phyloP scores from a whole-genome alignment of 2,797 vertebrate genomes.

The Pseudomugil gertrudae region DNA sequence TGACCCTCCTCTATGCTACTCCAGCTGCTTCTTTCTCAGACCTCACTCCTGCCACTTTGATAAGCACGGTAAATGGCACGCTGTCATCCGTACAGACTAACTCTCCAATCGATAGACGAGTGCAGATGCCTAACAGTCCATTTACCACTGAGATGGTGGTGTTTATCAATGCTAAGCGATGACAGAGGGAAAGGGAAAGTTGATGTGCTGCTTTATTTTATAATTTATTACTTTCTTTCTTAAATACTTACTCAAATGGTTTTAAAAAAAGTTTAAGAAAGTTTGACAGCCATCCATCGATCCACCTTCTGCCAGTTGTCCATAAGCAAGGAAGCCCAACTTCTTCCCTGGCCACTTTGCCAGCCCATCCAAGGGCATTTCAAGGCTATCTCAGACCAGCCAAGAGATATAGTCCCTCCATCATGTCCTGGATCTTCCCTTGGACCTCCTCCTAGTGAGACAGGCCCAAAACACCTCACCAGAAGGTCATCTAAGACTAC shows the following conservation, averaged over 20 bases:
- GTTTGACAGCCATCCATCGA: too few relatives aligned
- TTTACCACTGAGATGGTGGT: constrained; percentile 56
- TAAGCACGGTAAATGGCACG: constrained; percentile 60
- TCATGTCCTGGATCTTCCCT: too few relatives aligned
- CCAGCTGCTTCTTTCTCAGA: constrained; percentile 35
- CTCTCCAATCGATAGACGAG: constrained; percentile 69
- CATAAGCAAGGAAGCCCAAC: too few relatives aligned
- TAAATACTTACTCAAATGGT: constrained; percentile 2
- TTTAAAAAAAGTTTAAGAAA: too few relatives aligned
- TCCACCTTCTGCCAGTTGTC: too few relatives aligned
- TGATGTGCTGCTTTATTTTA: background rate
- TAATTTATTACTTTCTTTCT: background rate
- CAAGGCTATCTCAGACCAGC: too few relatives aligned
- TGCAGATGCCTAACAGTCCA: constrained; percentile 65
- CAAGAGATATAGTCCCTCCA: too few relatives aligned
- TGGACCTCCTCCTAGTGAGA: too few relatives aligned
- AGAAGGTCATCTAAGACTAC: too few relatives aligned
- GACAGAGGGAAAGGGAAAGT: constrained; percentile 16
- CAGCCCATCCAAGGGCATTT: too few relatives aligned
- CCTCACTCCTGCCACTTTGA: constrained; percentile 48
- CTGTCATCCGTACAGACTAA: constrained; percentile 65
- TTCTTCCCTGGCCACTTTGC: too few relatives aligned
- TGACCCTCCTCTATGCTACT: background rate
- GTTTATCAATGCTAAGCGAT: constrained; percentile 51
- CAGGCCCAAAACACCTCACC: too few relatives aligned